Percentiles rank a stretch among this genome's conserved stretches.
phyloP scores from a whole-genome alignment of 2,888 invertebrate genomes.

The Parapristionchus giblindavisi region DNA sequence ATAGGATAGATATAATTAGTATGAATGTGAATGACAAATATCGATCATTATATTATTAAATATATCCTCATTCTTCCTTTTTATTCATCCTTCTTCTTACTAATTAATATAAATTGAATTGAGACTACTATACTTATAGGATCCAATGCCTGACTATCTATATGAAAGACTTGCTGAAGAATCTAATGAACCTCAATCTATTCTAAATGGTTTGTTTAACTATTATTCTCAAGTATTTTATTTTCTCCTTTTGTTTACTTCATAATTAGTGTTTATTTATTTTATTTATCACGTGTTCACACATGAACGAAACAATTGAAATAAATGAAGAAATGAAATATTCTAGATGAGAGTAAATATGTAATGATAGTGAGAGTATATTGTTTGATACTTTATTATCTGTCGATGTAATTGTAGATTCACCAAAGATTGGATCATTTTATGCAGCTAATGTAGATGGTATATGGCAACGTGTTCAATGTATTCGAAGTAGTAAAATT shows the following conservation, averaged over 20 bases:
- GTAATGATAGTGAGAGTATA: too few relatives aligned
- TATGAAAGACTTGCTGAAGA: slow-evolving; percentile 55
- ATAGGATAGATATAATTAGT: not conserved
- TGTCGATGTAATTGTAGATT: not conserved
- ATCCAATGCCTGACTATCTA: slow-evolving; percentile 63
- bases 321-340: too few relatives aligned
- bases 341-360: too few relatives aligned
- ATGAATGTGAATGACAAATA: not conserved
- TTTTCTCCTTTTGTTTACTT: too few relatives aligned
- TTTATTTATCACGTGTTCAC: too few relatives aligned
- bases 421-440: slow-evolving; percentile 38
- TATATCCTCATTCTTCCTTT: not conserved
- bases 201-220: slow-evolving; percentile 28
- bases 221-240: not conserved
- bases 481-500: slow-evolving; percentile 52
- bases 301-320: too few relatives aligned
- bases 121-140: too few relatives aligned
- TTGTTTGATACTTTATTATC: too few relatives aligned
- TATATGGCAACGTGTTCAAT: slow-evolving; percentile 54
- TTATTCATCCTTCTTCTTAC: too few relatives aligned
- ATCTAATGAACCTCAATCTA: slow-evolving; percentile 45
- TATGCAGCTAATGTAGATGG: slow-evolving; percentile 53
- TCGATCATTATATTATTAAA: not conserved
- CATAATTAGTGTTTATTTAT: too few relatives aligned
- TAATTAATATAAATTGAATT: too few relatives aligned